Conservation (phyloP, 2,113 vertebrate species). For the Patagioenas fasciata region DNA sequence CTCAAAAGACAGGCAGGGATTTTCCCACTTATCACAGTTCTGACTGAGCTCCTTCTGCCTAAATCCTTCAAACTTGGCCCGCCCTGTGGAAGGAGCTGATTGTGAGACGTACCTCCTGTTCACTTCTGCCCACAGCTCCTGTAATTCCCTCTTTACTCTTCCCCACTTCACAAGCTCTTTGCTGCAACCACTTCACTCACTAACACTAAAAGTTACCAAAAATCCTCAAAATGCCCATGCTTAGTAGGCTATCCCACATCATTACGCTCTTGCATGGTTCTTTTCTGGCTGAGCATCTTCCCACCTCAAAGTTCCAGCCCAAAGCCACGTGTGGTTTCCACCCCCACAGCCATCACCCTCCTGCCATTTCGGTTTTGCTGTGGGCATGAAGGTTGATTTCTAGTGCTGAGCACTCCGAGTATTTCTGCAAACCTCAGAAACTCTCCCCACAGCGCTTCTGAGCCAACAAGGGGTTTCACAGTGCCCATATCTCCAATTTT, state of each 20-base stretch:
- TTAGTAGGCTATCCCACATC: not conserved
- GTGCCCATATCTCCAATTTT: fast-evolving
- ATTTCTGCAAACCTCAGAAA: not conserved
- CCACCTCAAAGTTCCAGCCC: not conserved
- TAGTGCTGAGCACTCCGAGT: not conserved
- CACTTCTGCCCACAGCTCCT: not conserved
- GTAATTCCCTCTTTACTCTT: not conserved
- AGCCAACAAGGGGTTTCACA: not conserved
- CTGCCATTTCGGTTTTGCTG: not conserved
- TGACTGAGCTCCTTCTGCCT: not conserved
- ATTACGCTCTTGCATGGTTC: not conserved
- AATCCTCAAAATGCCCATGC: fast-evolving
- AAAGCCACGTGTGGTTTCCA: not conserved
- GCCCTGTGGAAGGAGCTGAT: not conserved
- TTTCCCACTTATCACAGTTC: not conserved
- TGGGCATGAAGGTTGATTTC: not conserved
- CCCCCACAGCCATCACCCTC: no score
- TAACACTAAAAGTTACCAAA: not conserved
- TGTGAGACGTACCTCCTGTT: not conserved
- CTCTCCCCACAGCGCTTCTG: fast-evolving
- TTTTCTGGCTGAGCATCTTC: not conserved
- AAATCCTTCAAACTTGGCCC: not conserved
- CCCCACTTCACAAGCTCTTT: not conserved
- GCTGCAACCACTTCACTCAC: not conserved
- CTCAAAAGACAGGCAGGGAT: not conserved